phyloP scores from a whole-genome alignment of 2,888 invertebrate genomes.

The Bombylius major region DNA sequence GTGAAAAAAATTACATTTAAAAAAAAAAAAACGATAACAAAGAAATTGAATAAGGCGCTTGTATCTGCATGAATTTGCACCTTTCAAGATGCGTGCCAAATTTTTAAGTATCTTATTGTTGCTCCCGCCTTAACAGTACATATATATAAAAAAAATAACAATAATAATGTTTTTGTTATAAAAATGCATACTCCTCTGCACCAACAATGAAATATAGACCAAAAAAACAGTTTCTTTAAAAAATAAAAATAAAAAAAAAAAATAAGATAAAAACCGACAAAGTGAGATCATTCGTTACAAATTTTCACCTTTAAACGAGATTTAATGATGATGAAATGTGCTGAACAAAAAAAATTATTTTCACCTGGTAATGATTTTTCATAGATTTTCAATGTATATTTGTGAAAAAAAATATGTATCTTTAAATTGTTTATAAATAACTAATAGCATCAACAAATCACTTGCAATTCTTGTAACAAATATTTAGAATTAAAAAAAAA shows the following conservation, averaged over 20 bases:
- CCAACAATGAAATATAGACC: too few relatives aligned
- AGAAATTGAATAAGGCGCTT: constrained; percentile 4
- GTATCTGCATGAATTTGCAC: constrained; percentile 11
- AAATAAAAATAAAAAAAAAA: too few relatives aligned
- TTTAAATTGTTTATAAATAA: too few relatives aligned
- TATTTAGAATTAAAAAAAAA: too few relatives aligned
- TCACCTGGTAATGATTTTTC: neutral
- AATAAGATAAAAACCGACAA: neutral
- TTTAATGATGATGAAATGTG: neutral
- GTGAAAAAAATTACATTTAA: too few relatives aligned
- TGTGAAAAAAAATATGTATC: too few relatives aligned
- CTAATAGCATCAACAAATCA: too few relatives aligned
- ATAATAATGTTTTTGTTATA: too few relatives aligned
- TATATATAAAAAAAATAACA: neutral
- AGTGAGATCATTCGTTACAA: neutral
- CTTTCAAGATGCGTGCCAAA: constrained; percentile 5
- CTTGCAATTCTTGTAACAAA: too few relatives aligned
- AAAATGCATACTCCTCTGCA: neutral
- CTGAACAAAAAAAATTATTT: neutral
- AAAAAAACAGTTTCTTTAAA: neutral
- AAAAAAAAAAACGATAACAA: neutral
- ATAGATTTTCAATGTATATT: neutral
- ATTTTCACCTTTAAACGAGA: neutral
- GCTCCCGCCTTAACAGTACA: neutral
- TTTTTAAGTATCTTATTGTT: neutral